Base-by-base conservation (phyloP, 1,140 invertebrate species). In the Drosophila sp. region DNA sequence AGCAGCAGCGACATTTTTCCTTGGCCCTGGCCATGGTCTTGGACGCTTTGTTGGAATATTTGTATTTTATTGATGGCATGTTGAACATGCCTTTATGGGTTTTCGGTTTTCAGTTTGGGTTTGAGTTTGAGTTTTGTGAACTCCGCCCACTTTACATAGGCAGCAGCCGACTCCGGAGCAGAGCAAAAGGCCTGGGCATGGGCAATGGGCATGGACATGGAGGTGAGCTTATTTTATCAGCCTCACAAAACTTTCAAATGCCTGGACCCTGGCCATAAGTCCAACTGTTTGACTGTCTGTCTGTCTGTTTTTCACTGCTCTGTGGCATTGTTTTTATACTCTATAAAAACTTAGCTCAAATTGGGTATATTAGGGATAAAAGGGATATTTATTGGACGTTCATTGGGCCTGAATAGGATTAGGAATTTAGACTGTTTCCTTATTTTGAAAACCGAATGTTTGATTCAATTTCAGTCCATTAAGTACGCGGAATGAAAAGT, bases 61-160 rank as follows among this genome's bases (percentile, higher is more conserved):
- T 82, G 71, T 83, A 70, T 80, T 89, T 89, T 89, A 84, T 90
- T 89, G 84, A 90, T 89, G 84, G 85, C 85, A 84, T 90, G 84
- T 80, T 89, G 84, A 89, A 89, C 84, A 90, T 50, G 80, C 66
- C 81, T 89, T 89, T 89, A 90, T 89, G 84, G 77, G 73, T 73
- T 87, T 83, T 82, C 80, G 58, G 75, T 83, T 82, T 77, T 38
- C 35, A 38, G 35, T 38, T 38, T 38, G 35, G 11, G 35, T 38
- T 63, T 80, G 17, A 40, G 29, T 54, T 38, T 35, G 35, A 29
- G 38, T 66, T n/a, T 62, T 58, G 64, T 63, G 56, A 58, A 58
- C 56, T 58, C 73, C 82, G 83, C 83, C 83, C 83, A 87, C 83
- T 86, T 89, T 76, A 82, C 76, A 86, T 79, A 72, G 32, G 32